Conservation (phyloP, 2,888 invertebrate species). For the Agriopis aurantiaria region DNA sequence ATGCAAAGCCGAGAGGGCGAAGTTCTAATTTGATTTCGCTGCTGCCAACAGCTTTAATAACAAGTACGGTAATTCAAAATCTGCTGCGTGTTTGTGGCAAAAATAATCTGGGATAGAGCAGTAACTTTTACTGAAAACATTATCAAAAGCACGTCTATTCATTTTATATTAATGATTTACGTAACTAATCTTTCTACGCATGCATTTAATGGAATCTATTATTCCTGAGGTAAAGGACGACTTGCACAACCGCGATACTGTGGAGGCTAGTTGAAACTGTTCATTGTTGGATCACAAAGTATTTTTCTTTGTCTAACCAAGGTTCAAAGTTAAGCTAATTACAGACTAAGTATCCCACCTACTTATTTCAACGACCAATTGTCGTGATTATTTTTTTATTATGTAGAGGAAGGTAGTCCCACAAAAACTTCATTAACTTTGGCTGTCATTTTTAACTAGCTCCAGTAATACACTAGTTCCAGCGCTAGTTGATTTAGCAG, state of each 20-base stretch:
- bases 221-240: not conserved
- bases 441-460: no score
- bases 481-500: no score
- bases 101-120: not conserved
- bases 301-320: slow-evolving; percentile 18
- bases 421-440: no score
- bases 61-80: slow-evolving; percentile 31
- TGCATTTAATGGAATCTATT: slow-evolving; percentile 2
- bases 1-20: slow-evolving; percentile 37
- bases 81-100: slow-evolving; percentile 5
- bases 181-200: not conserved
- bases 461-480: no score
- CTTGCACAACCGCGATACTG: slow-evolving; percentile 10
- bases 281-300: slow-evolving; percentile 15
- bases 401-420: no score
- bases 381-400: no score
- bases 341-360: slow-evolving; percentile 7
- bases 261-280: slow-evolving; percentile 10
- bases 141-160: not conserved
- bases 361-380: not conserved
- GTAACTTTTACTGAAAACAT: not conserved
- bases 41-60: slow-evolving; percentile 24
- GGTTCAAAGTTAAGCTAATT: slow-evolving; percentile 19
- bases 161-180: not conserved
- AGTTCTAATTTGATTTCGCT: slow-evolving; percentile 36